phyloP scores from a whole-genome alignment of 2,797 vertebrate species.

The Uromys caudimaculatus region DNA sequence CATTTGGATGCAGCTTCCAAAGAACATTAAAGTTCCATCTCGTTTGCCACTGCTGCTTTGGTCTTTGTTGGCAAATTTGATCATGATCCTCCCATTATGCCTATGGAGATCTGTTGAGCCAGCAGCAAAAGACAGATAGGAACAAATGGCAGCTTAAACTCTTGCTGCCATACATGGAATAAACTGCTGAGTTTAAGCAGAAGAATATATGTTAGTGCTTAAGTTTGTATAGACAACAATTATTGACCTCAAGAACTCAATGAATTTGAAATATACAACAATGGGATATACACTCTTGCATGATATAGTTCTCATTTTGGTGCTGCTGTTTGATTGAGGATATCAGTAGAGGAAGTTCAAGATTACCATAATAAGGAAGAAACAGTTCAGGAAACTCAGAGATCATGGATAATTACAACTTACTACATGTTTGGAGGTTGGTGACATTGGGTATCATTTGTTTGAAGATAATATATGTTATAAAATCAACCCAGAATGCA shows the following conservation, averaged over 20 bases:
- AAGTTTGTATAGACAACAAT: neutral
- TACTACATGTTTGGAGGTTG: neutral
- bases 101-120: neutral
- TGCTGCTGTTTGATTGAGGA: neutral
- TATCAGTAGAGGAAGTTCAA: neutral
- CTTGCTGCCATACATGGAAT: constrained; percentile 21
- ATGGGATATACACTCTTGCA: neutral
- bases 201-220: neutral
- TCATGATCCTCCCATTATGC: constrained; percentile 41
- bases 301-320: neutral
- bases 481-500: neutral
- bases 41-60: constrained; percentile 30
- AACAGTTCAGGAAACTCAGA: neutral
- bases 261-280: neutral
- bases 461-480: neutral
- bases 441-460: neutral
- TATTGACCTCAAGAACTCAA: constrained; percentile 13
- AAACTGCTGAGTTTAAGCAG: constrained; percentile 48
- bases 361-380: neutral
- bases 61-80: constrained; percentile 56
- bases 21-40: constrained; percentile 62
- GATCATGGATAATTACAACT: neutral
- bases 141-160: constrained; percentile 23
- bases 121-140: constrained; percentile 1
- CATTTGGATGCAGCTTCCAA: constrained; percentile 22